Evolutionary conservation across 1,140 invertebrate genomes (phyloP), one percentile per base, ranked within the genome.

Genomic region (Aphaenogaster ashmeadi): DNA sequence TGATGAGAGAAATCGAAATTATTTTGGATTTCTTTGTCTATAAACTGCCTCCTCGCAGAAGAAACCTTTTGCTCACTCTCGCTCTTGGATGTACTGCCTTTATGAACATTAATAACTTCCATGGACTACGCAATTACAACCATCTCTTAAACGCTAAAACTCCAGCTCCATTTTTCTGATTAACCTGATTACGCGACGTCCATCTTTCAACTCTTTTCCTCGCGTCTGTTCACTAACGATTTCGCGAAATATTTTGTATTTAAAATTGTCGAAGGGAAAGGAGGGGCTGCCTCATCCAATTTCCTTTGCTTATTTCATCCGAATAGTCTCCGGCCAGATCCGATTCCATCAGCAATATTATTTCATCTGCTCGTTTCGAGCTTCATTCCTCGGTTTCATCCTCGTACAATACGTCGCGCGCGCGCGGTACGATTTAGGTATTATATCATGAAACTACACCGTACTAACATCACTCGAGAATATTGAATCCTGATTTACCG

Each of bases 271-370:
- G 54, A 36, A 33, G 47, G 52, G 9, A n/a, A 38, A 11, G 41
- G 6, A n/a, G 7, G 18, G 27, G 38, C 77, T 88, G 77, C 88
- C 77, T 89, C 60, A 67, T 87, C 89, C 88, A 90, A 90, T 89
- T 81, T 90, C 84, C 80, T 84, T 84, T 84, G 80, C 80, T 84
- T 84, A 84, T 74, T 84, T 84, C 80, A 84, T 75, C 54, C 54
- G 80, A 84, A 74, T 84, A 62, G 80, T 84, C 69, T 74, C 80
- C 27, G 77, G 66, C 67, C 66, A 88, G 89, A 89, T 90, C 80
- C 88, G 56, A 79, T 90, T 90, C 88, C 85, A 90, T 90, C 88
- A 90, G 89, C 89, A 75, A 90, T 90, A 90, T 90, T 90, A 90
- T 90, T 90, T 90, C 88, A 87, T 89, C 89, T 66, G 89, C 44